Evolutionary conservation across 2,888 invertebrate genomes (phyloP).

Genomic region (Thereva nobilitata): DNA sequence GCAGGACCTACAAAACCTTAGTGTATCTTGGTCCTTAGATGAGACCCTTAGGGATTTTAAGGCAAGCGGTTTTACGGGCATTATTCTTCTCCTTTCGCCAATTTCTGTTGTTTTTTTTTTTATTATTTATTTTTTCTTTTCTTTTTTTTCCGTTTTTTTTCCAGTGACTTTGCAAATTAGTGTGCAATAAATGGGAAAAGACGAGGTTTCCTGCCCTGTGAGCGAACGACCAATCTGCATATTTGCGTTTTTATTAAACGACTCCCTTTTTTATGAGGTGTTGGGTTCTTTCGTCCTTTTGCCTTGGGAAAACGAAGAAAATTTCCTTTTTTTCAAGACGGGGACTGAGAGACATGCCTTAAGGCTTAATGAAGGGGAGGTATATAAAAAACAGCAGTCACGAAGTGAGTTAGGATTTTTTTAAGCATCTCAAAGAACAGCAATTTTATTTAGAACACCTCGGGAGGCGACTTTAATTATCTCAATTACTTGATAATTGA

Average conservation of each 20-base stretch:
- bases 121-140: slow-evolving; percentile 16
- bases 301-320: background rate
- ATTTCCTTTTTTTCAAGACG: background rate
- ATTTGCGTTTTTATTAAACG: slow-evolving; percentile 39
- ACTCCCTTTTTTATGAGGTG: slow-evolving; percentile 34
- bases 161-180: slow-evolving; percentile 40
- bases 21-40: slow-evolving; percentile 1
- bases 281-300: slow-evolving; percentile 8
- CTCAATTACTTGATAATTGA: too few relatives aligned
- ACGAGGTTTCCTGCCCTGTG: slow-evolving; percentile 11
- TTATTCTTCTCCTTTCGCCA: slow-evolving; percentile 26
- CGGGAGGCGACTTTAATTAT: too few relatives aligned
- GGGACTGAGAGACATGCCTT: too few relatives aligned
- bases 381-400: too few relatives aligned
- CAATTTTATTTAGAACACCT: too few relatives aligned
- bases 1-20: slow-evolving; percentile 1
- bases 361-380: too few relatives aligned
- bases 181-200: slow-evolving; percentile 35
- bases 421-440: too few relatives aligned
- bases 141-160: slow-evolving; percentile 22
- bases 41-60: slow-evolving; percentile 24
- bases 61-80: slow-evolving; percentile 26
- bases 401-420: too few relatives aligned
- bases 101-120: slow-evolving; percentile 22
- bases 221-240: slow-evolving; percentile 33